phyloP scores from a whole-genome alignment of 2,888 invertebrate species.

The Incurvaria masculella region DNA sequence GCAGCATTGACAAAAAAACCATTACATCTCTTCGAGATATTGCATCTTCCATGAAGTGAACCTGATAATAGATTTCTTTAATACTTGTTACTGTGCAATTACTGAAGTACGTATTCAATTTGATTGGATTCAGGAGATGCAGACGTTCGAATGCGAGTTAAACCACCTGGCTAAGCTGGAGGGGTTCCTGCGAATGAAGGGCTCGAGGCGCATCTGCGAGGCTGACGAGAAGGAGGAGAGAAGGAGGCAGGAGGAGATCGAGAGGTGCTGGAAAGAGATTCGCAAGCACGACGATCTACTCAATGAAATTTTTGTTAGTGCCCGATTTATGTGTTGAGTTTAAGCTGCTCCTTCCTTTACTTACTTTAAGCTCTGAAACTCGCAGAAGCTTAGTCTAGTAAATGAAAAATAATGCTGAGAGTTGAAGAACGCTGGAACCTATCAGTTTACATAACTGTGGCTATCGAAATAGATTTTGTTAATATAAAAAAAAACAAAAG shows the following conservation, averaged over 20 bases:
- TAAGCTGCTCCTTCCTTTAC: too few relatives aligned
- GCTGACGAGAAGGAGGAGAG: conserved; percentile 69
- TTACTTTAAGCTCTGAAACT: too few relatives aligned
- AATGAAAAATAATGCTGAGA: too few relatives aligned
- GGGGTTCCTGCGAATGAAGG: conserved; percentile 81
- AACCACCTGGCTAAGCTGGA: conserved; percentile 81
- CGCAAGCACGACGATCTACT: conserved; percentile 68
- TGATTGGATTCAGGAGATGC: conserved; percentile 81
- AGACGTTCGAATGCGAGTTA: conserved; percentile 77
- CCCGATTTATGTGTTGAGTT: conserved; percentile 7
- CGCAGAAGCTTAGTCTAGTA: too few relatives aligned
- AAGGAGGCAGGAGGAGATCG: conserved; percentile 63
- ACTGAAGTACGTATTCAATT: conserved; percentile 6
- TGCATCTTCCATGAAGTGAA: too few relatives aligned
- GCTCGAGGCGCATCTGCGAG: conserved; percentile 72
- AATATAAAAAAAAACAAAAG: too few relatives aligned
- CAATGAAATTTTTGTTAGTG: conserved; percentile 64
- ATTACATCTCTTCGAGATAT: too few relatives aligned
- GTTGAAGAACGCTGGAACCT: too few relatives aligned
- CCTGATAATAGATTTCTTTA: background rate
- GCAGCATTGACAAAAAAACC: too few relatives aligned
- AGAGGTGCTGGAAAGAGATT: conserved; percentile 68
- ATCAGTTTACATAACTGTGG: too few relatives aligned
- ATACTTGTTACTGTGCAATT: background rate
- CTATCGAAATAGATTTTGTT: too few relatives aligned